Percentiles rank a stretch among this genome's conserved stretches.
Conservation (phyloP, 2,113 vertebrate genomes). For the Phyllostomus discolor region DNA sequence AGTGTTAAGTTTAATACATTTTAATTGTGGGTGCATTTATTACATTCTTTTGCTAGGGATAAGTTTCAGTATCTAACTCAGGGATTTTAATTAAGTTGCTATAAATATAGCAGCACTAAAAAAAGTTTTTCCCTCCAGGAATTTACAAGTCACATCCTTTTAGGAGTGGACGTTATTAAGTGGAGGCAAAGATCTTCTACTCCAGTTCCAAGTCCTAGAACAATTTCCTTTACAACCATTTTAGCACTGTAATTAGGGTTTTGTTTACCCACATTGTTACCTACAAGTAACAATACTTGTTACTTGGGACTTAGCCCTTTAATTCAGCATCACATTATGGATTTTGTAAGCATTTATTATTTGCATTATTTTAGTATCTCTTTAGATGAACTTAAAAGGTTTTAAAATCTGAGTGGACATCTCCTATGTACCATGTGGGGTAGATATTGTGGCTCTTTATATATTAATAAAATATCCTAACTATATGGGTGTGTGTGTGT, state of each 20-base stretch:
- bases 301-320: background rate
- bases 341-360: conserved; percentile 13
- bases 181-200: background rate
- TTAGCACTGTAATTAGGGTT: background rate
- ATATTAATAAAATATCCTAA: background rate
- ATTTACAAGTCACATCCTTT: conserved; percentile 28
- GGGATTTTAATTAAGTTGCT: conserved; percentile 22
- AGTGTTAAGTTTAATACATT: background rate
- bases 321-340: background rate
- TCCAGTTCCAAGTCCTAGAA: background rate
- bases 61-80: background rate
- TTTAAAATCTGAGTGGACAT: background rate
- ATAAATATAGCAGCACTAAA: background rate
- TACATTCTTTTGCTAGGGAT: background rate
- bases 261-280: background rate
- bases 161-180: background rate
- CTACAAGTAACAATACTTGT: background rate
- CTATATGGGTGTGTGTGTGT: background rate
- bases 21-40: background rate
- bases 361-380: background rate
- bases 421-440: background rate
- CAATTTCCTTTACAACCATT: background rate
- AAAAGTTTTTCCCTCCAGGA: background rate
- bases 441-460: background rate
- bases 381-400: background rate